Conservation (phyloP, 2,113 vertebrate genomes). For the Oceanodroma tethys region DNA sequence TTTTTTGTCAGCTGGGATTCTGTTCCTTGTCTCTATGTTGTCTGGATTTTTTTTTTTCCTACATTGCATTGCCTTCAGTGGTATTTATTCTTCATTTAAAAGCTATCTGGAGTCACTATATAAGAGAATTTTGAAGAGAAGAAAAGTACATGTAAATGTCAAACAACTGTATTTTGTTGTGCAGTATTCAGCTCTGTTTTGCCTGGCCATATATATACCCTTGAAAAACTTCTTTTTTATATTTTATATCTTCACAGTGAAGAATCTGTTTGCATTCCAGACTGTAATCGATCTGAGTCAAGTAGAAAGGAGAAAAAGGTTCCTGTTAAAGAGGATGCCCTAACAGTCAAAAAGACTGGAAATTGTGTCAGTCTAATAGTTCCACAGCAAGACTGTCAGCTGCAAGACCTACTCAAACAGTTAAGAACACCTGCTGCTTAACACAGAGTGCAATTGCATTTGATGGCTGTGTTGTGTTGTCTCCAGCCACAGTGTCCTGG, state of each 20-base stretch:
- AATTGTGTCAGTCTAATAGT: slow-evolving; percentile 47
- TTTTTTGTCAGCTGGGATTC: background rate
- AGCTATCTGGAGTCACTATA: background rate
- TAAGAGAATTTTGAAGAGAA: background rate
- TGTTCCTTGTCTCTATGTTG: background rate
- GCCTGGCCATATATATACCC: background rate
- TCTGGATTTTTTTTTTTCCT: background rate
- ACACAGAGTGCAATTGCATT: slow-evolving; percentile 17
- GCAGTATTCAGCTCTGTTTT: slow-evolving; percentile 20
- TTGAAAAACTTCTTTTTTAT: slow-evolving; percentile 43
- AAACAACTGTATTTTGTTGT: background rate
- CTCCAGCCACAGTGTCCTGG: slow-evolving; percentile 41
- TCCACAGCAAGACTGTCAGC: slow-evolving; percentile 48
- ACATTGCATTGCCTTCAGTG: background rate
- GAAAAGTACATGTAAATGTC: slow-evolving; percentile 14
- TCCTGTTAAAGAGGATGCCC: slow-evolving; percentile 49
- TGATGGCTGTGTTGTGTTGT: slow-evolving; percentile 50
- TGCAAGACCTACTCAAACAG: slow-evolving; percentile 52
- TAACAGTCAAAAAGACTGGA: slow-evolving; percentile 55
- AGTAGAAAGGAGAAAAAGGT: slow-evolving; percentile 58
- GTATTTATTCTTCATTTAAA: slow-evolving; percentile 1
- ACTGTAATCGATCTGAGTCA: slow-evolving; percentile 57
- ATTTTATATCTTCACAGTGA: slow-evolving; percentile 54
- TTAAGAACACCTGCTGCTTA: slow-evolving; percentile 54
- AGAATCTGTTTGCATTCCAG: slow-evolving; percentile 61